Percentiles rank a stretch among this genome's conserved stretches.
Conservation (phyloP, 2,113 vertebrate species). For the Pyrgilauda ruficollis region DNA sequence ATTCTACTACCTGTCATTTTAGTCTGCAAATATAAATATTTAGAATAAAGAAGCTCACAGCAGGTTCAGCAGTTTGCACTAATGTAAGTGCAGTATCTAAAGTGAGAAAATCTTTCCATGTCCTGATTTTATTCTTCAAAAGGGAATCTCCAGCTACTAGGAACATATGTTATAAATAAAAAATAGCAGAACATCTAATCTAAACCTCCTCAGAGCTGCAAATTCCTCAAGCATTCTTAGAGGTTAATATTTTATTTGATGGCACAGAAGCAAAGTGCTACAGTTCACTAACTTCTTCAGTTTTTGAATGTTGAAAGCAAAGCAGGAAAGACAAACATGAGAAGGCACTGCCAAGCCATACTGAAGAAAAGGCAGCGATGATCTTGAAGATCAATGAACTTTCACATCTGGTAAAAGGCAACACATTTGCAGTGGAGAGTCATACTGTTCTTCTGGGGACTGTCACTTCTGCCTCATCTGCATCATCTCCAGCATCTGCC, state of each 20-base stretch:
- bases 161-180: constrained; percentile 20
- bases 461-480: background rate
- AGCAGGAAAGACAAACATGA: background rate
- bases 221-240: constrained; percentile 1
- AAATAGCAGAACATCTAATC: constrained; percentile 6
- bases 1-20: constrained; percentile 33
- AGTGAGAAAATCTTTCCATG: background rate
- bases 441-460: background rate
- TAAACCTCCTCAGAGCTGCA: constrained; percentile 20
- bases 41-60: constrained; percentile 5
- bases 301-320: background rate
- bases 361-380: background rate
- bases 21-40: constrained; percentile 44
- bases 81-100: background rate
- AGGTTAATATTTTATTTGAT: constrained; percentile 24
- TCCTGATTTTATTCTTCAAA: constrained; percentile 51
- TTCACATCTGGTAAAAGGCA: background rate
- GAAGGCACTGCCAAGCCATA: background rate
- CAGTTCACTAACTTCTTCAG: background rate
- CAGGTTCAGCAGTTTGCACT: background rate
- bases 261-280: background rate
- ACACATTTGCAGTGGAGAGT: background rate
- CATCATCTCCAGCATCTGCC: background rate
- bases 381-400: background rate
- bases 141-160: constrained; percentile 16